phyloP scores from a whole-genome alignment of 2,888 invertebrate species.

The Ashinkailepas kermadecensis region DNA sequence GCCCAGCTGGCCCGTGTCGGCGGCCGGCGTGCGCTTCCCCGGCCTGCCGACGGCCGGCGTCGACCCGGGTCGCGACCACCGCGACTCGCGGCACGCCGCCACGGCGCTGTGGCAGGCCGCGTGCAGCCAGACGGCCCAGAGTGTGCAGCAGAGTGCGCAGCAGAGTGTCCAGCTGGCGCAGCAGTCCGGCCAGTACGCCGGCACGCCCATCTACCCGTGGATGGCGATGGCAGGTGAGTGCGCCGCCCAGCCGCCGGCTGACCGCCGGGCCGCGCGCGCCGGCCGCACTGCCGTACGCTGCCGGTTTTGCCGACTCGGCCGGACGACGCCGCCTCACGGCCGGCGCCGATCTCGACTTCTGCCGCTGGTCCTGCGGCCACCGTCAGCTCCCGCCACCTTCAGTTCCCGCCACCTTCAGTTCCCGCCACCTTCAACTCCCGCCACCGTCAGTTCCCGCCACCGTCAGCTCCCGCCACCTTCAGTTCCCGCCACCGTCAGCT shows the following conservation, averaged over 20 bases:
- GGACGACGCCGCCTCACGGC: neutral
- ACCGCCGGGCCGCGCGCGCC: neutral
- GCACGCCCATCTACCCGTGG: conserved; percentile 75
- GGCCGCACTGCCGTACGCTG: neutral
- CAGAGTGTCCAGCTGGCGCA: conserved; percentile 64
- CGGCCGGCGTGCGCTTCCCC: conserved; percentile 51
- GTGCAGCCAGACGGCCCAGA: conserved; percentile 19
- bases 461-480: no score
- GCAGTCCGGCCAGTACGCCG: conserved; percentile 55
- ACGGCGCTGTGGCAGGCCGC: conserved; percentile 27
- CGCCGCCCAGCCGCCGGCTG: neutral
- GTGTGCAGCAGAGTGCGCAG: conserved; percentile 53
- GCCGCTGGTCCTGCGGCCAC: neutral
- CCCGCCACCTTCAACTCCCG: no score
- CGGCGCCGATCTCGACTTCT: neutral
- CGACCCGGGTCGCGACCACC: conserved; percentile 30
- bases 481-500: no score
- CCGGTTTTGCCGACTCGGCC: neutral
- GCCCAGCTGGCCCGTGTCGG: conserved; percentile 49
- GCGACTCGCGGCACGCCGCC: neutral
- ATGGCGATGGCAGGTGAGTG: conserved; percentile 96
- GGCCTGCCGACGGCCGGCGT: conserved; percentile 28
- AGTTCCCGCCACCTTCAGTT: no score
- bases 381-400: no score
- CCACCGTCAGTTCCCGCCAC: no score